Base-by-base conservation (phyloP, 2,797 vertebrate species). In the Ctenopoma multispine region DNA sequence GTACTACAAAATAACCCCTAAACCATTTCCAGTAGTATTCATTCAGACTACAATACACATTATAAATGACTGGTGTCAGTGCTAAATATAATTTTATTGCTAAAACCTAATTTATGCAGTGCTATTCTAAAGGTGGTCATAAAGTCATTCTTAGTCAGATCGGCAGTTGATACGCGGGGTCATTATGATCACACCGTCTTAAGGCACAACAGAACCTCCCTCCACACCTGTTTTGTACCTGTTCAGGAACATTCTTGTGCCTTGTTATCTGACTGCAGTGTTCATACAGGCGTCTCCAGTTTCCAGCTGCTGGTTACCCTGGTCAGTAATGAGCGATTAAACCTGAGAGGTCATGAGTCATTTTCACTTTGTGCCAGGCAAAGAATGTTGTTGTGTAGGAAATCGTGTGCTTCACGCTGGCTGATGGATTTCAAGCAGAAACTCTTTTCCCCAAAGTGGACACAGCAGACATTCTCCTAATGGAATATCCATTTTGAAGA, bases 291-390 rank as follows among this genome's bases (percentile, higher is more conserved):
- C 66, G 14, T 69, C 31, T 36, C 27, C 27, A 29, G 27, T 3
- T 18, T 71, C 64, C 68, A 50, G 36, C 61, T 21, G 57, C 36
- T 27, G 50, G 29, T 58, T 48, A 57, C 57, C 67, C 72, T 44
- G 0, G 23, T 70, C 72, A 55, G 53, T 69, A 79, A 72, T 47
- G 61, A 82, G 66, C 76, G 57, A 80, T 82, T 75, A 55, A 68
- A 72, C 40, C 48, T 31, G 56, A 75, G 69, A 61, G 66, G 67
- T 66, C 60, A 36, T 56, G 63, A 77, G 63, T 75, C 65, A 38
- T 34, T 3, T 27, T 70, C 50, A 46, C 60, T 67, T 63, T 66
- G 53, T 47, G 50, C 41, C 36, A 24, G 7, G 11, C 21, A n/a
- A 62, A 40, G 69, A 77, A 71, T 69, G 64, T 31, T 69, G 23